Conservation (phyloP, 2,888 invertebrate species). For the Athalia circularis region DNA sequence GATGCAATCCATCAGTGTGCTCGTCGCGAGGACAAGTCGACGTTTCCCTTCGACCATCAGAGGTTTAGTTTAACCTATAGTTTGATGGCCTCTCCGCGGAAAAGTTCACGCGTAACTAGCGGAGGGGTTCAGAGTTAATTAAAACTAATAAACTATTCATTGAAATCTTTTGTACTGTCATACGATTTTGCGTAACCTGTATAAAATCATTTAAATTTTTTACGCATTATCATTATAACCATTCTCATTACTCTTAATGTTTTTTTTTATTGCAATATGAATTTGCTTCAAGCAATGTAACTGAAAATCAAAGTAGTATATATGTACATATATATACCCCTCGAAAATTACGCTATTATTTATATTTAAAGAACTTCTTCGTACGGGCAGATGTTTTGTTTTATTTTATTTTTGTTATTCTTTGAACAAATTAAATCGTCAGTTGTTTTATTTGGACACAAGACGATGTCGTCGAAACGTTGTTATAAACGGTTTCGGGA, state of each 20-base stretch:
- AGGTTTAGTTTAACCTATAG: constrained; percentile 5
- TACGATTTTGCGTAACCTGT: background rate
- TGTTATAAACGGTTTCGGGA: no score
- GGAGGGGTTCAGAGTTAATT: constrained; percentile 35
- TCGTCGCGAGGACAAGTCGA: constrained; percentile 30
- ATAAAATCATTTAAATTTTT: no score
- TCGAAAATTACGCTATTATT: no score
- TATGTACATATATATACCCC: no score
- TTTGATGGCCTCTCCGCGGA: constrained; percentile 5
- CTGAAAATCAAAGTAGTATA: no score
- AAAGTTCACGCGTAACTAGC: background rate
- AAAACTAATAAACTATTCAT: constrained; percentile 22
- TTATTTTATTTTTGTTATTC: no score
- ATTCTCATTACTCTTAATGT: no score
- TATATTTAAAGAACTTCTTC: no score
- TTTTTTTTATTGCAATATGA: no score
- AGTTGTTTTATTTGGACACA: background rate
- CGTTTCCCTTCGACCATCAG: constrained; percentile 13
- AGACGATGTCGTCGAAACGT: background rate
- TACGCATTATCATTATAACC: no score
- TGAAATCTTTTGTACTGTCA: constrained; percentile 7
- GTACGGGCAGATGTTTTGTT: no score
- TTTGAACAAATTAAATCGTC: background rate
- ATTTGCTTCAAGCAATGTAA: no score
- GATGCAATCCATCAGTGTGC: constrained; percentile 30